phyloP scores from a whole-genome alignment of 2,797 vertebrate species.

The Xiphorhynchus erythropygius region DNA sequence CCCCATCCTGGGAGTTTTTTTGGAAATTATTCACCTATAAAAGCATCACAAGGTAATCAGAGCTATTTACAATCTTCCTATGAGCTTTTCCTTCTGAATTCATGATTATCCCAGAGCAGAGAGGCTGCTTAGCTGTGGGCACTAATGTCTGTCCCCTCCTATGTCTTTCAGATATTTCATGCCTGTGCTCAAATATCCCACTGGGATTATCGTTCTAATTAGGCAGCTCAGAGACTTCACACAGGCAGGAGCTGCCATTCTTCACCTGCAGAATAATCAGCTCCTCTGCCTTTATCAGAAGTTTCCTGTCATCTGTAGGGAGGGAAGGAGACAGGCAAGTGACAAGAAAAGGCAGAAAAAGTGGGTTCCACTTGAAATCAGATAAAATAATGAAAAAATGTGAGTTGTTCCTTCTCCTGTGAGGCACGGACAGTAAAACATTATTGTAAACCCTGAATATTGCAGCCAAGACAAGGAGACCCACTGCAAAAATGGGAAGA shows the following conservation, averaged over 20 bases:
- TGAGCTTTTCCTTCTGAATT: not conserved
- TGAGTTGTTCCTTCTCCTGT: not conserved
- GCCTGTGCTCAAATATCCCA: not conserved
- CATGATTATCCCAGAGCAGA: not conserved
- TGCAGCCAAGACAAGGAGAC: not conserved
- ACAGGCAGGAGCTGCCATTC: not conserved
- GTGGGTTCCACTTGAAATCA: not conserved
- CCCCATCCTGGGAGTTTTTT: fast-evolving
- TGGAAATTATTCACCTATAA: not conserved
- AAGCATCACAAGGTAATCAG: not conserved
- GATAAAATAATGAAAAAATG: not conserved
- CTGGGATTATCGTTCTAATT: not conserved
- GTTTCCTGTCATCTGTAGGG: not conserved
- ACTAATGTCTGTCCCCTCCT: not conserved
- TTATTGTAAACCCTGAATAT: not conserved
- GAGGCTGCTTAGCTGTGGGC: not conserved
- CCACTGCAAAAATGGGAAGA: not conserved
- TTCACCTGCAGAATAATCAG: not conserved
- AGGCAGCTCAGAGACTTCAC: not conserved
- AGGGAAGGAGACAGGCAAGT: not conserved
- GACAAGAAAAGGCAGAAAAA: not conserved
- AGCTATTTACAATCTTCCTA: not conserved
- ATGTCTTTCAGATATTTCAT: not conserved
- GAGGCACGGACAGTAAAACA: not conserved
- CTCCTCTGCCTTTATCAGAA: not conserved